Conservation (phyloP, 2,113 vertebrate species). For the Enhydra lutris region DNA sequence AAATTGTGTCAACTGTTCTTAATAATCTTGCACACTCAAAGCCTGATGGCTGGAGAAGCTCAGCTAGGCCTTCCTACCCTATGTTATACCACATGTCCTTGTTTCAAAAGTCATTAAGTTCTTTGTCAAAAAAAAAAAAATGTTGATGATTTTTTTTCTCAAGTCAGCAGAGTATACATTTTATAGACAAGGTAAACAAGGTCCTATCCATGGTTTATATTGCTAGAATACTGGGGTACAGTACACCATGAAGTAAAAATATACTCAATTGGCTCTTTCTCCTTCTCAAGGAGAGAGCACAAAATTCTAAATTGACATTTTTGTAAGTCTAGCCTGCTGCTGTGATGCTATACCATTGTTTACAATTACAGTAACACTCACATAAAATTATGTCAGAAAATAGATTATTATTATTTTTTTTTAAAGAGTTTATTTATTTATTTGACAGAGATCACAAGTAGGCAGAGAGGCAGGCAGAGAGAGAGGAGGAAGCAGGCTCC, state of each 20-base stretch:
- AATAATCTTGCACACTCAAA: slow-evolving; percentile 21
- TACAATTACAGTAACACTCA: background rate
- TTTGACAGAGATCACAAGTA: too few species aligned
- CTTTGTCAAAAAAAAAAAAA: background rate
- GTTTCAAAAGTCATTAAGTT: background rate
- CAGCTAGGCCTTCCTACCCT: background rate
- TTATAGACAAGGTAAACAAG: background rate
- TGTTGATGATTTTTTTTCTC: background rate
- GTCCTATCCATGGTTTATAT: background rate
- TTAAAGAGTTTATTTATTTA: too few species aligned
- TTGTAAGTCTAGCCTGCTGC: background rate
- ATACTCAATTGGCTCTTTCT: background rate
- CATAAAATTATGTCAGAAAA: background rate
- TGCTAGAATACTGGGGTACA: background rate
- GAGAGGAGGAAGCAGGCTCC: too few species aligned
- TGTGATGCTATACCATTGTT: background rate
- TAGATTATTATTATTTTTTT: background rate
- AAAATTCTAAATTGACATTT: background rate
- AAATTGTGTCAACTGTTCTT: slow-evolving; percentile 37
- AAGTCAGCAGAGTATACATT: background rate
- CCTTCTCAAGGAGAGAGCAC: background rate
- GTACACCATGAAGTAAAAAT: background rate
- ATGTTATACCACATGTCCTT: background rate
- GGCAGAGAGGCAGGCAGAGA: too few species aligned
- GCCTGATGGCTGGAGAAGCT: background rate